phyloP scores from a whole-genome alignment of 2,888 invertebrate species.

The Pedicia rivosa region DNA sequence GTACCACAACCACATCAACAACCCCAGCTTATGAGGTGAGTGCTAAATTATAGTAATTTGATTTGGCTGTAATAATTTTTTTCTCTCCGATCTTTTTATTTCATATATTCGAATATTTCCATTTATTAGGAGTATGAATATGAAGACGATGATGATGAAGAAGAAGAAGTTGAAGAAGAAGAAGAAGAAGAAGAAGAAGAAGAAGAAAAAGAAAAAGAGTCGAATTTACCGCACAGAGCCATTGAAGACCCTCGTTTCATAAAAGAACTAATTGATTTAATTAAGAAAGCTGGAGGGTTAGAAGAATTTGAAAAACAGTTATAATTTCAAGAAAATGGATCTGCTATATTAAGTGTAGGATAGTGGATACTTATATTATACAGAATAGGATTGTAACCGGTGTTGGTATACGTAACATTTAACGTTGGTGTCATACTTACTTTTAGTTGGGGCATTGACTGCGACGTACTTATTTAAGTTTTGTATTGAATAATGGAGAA shows the following conservation, averaged over 20 bases:
- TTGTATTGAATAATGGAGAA: too few relatives aligned
- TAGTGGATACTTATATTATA: too few relatives aligned
- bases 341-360: too few relatives aligned
- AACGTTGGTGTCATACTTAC: too few relatives aligned
- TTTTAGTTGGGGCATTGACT: too few relatives aligned
- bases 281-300: conserved; percentile 76
- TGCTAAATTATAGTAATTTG: background rate
- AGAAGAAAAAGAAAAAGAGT: conserved; percentile 31
- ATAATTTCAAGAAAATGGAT: conserved; percentile 35
- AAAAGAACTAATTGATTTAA: conserved; percentile 67
- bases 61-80: background rate
- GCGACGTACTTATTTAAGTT: too few relatives aligned
- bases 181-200: conserved; percentile 28
- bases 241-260: conserved; percentile 41
- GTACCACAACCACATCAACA: conserved; percentile 30
- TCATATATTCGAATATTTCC: background rate
- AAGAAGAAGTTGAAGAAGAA: too few relatives aligned
- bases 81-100: too few relatives aligned
- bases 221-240: conserved; percentile 14
- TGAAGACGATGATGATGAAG: conserved; percentile 33
- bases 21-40: conserved; percentile 23
- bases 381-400: too few relatives aligned
- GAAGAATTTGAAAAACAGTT: conserved; percentile 74
- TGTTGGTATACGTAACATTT: too few relatives aligned
- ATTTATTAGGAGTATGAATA: conserved; percentile 3